Conservation (phyloP, 2,888 invertebrate species). For the Rosalia funebris region DNA sequence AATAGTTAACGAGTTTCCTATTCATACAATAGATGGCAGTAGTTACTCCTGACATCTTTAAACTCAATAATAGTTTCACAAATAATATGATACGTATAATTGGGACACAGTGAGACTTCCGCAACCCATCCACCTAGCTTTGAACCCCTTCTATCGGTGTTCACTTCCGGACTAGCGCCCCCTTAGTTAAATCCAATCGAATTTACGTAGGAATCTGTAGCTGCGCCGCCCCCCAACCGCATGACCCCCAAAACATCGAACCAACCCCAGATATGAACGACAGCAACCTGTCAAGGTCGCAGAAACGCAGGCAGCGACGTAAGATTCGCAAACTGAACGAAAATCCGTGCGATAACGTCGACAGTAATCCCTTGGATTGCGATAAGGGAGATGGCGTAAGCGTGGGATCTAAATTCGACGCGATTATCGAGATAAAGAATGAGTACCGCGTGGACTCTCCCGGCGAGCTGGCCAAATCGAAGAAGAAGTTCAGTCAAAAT, state of each 20-base stretch:
- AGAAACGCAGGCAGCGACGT: slow-evolving; percentile 43
- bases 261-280: slow-evolving; percentile 41
- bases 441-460: slow-evolving; percentile 62
- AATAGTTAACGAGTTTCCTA: too few relatives aligned
- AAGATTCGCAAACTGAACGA: slow-evolving; percentile 37
- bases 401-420: slow-evolving; percentile 16
- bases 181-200: slow-evolving; percentile 2
- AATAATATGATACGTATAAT: too few relatives aligned
- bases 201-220: slow-evolving; percentile 35
- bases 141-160: slow-evolving; percentile 13
- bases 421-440: slow-evolving; percentile 27
- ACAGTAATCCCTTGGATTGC: slow-evolving; percentile 30
- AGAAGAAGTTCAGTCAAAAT: slow-evolving; percentile 18
- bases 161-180: not conserved
- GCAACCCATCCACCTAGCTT: not conserved
- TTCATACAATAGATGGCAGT: too few relatives aligned
- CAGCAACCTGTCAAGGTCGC: slow-evolving; percentile 42
- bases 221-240: slow-evolving; percentile 17
- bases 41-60: too few relatives aligned
- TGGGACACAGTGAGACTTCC: slow-evolving; percentile 10
- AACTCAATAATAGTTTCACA: too few relatives aligned
- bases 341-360: slow-evolving; percentile 21
- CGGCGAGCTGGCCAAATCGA: slow-evolving; percentile 37
- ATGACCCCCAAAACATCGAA: slow-evolving; percentile 21
- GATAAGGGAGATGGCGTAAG: slow-evolving; percentile 17